phyloP scores from a whole-genome alignment of 2,888 invertebrate species.

The Sericinus montela region DNA sequence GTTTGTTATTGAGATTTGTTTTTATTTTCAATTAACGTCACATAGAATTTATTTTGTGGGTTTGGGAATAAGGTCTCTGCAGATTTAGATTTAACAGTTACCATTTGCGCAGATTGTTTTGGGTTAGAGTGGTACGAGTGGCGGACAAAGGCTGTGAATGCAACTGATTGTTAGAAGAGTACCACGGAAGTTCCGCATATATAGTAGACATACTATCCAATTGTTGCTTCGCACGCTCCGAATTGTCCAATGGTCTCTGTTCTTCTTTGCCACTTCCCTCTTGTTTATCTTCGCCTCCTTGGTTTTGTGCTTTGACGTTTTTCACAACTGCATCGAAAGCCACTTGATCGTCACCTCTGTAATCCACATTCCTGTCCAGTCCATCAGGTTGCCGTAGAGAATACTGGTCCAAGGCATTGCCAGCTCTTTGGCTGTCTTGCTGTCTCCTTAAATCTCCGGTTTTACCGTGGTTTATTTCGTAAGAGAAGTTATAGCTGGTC shows the following conservation, averaged over 20 bases:
- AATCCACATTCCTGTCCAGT: constrained; percentile 73
- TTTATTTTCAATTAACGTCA: no score
- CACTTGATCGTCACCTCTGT: constrained; percentile 71
- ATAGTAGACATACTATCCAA: no score
- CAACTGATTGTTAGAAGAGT: neutral
- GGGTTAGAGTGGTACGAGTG: constrained; percentile 9
- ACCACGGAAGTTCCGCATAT: neutral
- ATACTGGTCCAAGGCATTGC: constrained; percentile 75
- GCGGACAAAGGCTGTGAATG: constrained; percentile 2
- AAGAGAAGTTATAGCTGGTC: constrained; percentile 68
- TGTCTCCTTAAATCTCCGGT: constrained; percentile 78
- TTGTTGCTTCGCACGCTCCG: no score
- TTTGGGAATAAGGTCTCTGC: no score
- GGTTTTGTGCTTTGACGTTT: constrained; percentile 29
- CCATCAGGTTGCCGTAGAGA: constrained; percentile 77
- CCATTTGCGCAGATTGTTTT: constrained; percentile 7
- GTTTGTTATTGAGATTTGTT: no score
- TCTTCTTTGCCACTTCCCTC: neutral
- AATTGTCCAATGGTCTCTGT: no score
- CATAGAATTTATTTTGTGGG: no score
- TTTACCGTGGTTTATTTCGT: constrained; percentile 72
- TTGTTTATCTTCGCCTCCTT: neutral
- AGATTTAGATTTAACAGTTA: no score
- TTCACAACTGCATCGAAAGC: constrained; percentile 77
- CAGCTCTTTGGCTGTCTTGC: constrained; percentile 70